Percentiles rank a stretch among this genome's conserved stretches.
phyloP scores from a whole-genome alignment of 2,888 invertebrate species.

The Tetragnatha montana region DNA sequence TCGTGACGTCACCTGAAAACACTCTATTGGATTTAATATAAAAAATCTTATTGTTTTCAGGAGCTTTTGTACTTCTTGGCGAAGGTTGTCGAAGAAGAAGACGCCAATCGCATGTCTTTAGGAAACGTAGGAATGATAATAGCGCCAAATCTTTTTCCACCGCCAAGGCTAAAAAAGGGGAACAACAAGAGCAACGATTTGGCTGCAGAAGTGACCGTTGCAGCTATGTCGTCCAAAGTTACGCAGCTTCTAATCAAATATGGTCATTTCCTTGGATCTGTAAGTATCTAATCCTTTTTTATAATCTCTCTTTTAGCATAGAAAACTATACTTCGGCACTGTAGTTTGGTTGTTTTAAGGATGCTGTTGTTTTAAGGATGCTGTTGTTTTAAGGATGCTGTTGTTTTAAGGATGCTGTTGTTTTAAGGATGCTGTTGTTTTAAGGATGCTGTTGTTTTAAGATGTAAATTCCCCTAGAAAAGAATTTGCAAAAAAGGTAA shows the following conservation, averaged over 20 bases:
- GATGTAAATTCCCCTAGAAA: no score
- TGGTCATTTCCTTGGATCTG: slow-evolving; percentile 83
- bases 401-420: no score
- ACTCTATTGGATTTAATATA: background rate
- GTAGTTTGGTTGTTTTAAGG: no score
- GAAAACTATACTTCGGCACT: no score
- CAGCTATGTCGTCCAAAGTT: slow-evolving; percentile 90
- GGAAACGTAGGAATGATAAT: slow-evolving; percentile 96
- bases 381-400: no score
- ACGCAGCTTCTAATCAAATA: slow-evolving; percentile 89
- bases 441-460: no score
- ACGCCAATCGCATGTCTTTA: slow-evolving; percentile 90
- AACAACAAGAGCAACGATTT: slow-evolving; percentile 70
- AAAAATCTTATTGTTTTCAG: slow-evolving; percentile 76
- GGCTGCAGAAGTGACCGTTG: slow-evolving; percentile 79
- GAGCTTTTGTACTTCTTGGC: slow-evolving; percentile 87
- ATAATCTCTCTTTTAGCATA: no score
- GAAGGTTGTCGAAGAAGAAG: slow-evolving; percentile 82
- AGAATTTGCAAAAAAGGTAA: no score
- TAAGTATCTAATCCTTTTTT: slow-evolving; percentile 20
- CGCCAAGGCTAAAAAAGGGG: slow-evolving; percentile 71
- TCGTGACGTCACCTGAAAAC: no score
- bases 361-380: no score
- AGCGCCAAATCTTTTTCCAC: slow-evolving; percentile 87
- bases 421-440: no score